Conservation (phyloP, 2,113 vertebrate species). For the Chunga burmeisteri region DNA sequence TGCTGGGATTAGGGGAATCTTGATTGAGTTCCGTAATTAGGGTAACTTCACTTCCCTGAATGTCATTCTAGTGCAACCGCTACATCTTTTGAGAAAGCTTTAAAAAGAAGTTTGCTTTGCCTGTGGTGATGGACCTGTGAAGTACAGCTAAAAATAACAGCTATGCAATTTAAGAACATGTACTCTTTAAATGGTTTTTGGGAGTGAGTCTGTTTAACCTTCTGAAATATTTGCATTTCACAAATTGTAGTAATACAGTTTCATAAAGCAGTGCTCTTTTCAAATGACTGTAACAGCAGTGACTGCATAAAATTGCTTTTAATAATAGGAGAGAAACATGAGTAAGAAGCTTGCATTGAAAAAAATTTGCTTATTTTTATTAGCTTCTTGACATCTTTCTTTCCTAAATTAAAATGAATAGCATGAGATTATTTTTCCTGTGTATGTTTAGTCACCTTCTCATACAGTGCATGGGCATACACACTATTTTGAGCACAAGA, state of each 20-base stretch:
- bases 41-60: not conserved
- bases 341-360: not conserved
- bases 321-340: not conserved
- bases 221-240: constrained; percentile 38
- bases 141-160: constrained; percentile 18
- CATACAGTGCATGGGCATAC: not conserved
- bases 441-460: not conserved
- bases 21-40: constrained; percentile 17
- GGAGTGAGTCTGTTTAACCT: not conserved
- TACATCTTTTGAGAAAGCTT: not conserved
- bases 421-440: not conserved
- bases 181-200: constrained; percentile 5
- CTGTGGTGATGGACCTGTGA: not conserved
- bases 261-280: constrained; percentile 50
- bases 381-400: not conserved
- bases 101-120: not conserved
- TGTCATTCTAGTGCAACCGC: not conserved
- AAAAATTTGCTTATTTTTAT: not conserved
- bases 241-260: constrained; percentile 7
- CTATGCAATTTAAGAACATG: not conserved
- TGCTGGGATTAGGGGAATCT: not conserved
- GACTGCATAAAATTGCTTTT: not conserved
- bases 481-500: not conserved
- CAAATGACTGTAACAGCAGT: not conserved
- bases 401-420: not conserved